Base-by-base conservation (phyloP, 2,797 vertebrate species). In the Manis crassicaudata region DNA sequence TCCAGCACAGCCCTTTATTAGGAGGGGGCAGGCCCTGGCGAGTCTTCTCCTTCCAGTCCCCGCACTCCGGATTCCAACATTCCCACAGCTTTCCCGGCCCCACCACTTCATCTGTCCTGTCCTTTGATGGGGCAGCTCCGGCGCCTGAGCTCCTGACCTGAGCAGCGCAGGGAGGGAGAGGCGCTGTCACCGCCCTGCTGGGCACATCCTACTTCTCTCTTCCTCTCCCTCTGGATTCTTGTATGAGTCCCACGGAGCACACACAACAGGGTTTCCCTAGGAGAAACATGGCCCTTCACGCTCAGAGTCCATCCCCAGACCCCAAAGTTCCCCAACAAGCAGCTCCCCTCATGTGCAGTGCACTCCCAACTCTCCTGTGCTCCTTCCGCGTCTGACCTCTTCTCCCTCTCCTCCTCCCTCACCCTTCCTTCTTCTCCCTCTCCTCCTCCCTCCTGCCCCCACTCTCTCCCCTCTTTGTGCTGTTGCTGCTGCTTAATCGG, bases 401-500 rank as follows among this genome's bases (percentile, higher is more conserved):
- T 10, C 17, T 5, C 14, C 52, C 58, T 37, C 56, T 54, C 13
- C 58, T 27, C 63, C 23, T 72, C 60, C n/a, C n/a, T n/a, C n/a
- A n/a, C n/a, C n/a, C n/a, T n/a, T n/a, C n/a, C n/a, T n/a, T 50
- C 60, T 10, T 10, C 17, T 5, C 14, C 52, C 58, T 37, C 56
- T n/a, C 21, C 40, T 32, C 17, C 84, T 70, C 37, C 23, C 50
- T 3, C 14, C 52, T 1, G 14, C 83, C n/a, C 37, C 58, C 37
- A 3, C 5, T 94, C 67, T 75, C 81, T 77, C 87, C n/a, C 40
- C 11, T 62, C 76, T 92, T 87, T 88, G 92, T 82, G 88, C 73
- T 54, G 32, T 65, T 72, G 56, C 68, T 83, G 56, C 35, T 75
- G 62, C 76, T 93, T 96, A 90, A 92, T 63, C 91, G 95, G 76